These are phyloP conservation scores for Oreocharis arfaki DNA, from an alignment of 2,113 vertebrate genomes.

Conservation along the genomic window DNA sequence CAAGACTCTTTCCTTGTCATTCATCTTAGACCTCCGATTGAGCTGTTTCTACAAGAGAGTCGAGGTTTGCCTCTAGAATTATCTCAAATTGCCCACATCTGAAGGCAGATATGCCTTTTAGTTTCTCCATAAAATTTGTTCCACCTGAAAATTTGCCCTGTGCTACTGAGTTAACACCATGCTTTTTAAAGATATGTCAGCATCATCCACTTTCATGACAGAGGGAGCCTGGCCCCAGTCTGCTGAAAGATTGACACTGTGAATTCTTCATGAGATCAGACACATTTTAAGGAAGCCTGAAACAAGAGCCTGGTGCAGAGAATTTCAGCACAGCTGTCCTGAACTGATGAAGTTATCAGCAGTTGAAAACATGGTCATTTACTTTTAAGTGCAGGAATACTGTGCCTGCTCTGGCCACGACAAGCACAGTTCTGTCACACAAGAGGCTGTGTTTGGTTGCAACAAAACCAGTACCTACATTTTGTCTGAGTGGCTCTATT, in stretches of 20 bases:
- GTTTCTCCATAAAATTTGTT: neutral
- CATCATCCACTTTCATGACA: rapidly evolving
- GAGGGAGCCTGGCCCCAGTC: neutral
- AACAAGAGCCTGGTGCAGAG: neutral
- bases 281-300: neutral
- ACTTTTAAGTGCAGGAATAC: neutral
- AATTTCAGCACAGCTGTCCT: neutral
- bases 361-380: neutral
- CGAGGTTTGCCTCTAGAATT: neutral
- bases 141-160: neutral
- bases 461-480: neutral
- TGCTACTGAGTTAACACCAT: neutral
- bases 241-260: neutral
- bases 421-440: neutral
- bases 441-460: neutral
- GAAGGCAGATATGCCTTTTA: neutral
- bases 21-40: neutral
- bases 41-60: neutral
- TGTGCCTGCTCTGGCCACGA: rapidly evolving
- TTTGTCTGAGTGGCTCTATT: neutral
- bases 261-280: neutral
- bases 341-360: neutral
- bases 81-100: neutral
- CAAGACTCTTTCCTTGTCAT: neutral
- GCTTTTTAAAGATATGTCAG: neutral